Base-by-base conservation (phyloP, 2,888 invertebrate species). In the Nesidiocoris tenuis region DNA sequence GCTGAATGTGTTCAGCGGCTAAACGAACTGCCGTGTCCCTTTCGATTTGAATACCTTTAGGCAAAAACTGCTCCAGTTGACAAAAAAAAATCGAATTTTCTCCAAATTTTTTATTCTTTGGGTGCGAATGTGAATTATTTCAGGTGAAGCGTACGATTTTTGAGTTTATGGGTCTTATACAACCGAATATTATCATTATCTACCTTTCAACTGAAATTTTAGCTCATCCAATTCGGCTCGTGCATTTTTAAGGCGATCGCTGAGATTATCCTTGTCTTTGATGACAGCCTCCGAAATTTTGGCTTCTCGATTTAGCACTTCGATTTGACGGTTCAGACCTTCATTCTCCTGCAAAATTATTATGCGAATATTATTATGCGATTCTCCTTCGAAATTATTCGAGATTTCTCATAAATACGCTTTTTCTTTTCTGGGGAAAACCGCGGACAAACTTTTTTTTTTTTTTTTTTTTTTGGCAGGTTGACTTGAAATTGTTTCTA, bases 21-120 rank as follows among this genome's bases (percentile, higher is more conserved):
- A 70, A 54, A 1, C 61, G 70, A 23, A 70, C 70, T 17, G 70
- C 70, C 18, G 70, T 61, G 25, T 70, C 70, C n/a, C 70, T 70
- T 25, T 70, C 70, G 18, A 59, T 24, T 61, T 70, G 56, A 16
- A 70, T 70, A 5, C 70, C 70, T 68, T 25, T 12, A 54, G 7
- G 7, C n/a, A 12, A 7, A 54, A 54, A 12, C n/a, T 54, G 7
- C 9, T 54, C 7, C 55, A 54, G 7, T 12, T 12, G 7, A 12
- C 55, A 54, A 7, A 54, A 54, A 12, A 54, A 54, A 7, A 54
- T 54, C n/a, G 55, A 54, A 7, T 12, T 54, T 54, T 12, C n/a
- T n/a, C 9, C 55, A 12, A 54, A 9, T n/a, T n/a, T n/a, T n/a
- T n/a, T n/a, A n/a, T n/a, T n/a, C n/a, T n/a, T n/a, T n/a, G n/a